Evolutionary conservation across 1,140 invertebrate species (phyloP).

Genomic region (Pseudomyrmex dendroicus): DNA sequence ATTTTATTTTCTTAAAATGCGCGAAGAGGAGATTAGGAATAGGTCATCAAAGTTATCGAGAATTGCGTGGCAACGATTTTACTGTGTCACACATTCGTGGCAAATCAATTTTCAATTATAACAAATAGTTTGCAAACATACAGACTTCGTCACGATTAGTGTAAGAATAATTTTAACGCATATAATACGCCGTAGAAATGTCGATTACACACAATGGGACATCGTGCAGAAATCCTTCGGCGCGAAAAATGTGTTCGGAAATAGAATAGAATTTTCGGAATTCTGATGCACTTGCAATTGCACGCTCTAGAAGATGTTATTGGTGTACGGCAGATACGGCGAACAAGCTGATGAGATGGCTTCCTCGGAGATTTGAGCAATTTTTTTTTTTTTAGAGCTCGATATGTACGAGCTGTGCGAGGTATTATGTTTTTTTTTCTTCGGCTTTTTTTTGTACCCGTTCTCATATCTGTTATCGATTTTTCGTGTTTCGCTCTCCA

Average conservation of each 20-base stretch:
- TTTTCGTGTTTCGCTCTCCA: conserved; percentile 13
- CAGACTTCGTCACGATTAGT: too few species aligned
- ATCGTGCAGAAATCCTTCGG: background rate
- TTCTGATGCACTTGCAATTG: conserved; percentile 8
- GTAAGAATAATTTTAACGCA: too few species aligned
- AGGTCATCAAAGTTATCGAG: too few species aligned
- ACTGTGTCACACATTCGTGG: too few species aligned
- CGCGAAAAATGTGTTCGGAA: background rate
- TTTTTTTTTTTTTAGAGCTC: background rate
- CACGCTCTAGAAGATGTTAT: background rate
- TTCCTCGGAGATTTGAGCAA: conserved; percentile 3
- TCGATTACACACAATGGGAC: background rate
- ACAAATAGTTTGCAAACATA: too few species aligned
- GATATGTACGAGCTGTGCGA: background rate
- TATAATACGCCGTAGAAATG: too few species aligned
- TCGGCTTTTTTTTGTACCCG: background rate
- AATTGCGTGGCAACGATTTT: too few species aligned
- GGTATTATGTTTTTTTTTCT: conserved; percentile 17
- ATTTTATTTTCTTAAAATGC: too few species aligned
- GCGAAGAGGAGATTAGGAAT: too few species aligned
- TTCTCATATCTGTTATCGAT: conserved; percentile 19
- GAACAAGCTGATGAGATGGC: background rate
- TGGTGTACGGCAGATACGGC: background rate
- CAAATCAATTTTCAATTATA: too few species aligned
- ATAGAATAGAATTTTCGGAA: background rate